Evolutionary conservation across 35 echinoderm and acorn worm species (phyloP).

Genomic region (Anneissia japonica): DNA sequence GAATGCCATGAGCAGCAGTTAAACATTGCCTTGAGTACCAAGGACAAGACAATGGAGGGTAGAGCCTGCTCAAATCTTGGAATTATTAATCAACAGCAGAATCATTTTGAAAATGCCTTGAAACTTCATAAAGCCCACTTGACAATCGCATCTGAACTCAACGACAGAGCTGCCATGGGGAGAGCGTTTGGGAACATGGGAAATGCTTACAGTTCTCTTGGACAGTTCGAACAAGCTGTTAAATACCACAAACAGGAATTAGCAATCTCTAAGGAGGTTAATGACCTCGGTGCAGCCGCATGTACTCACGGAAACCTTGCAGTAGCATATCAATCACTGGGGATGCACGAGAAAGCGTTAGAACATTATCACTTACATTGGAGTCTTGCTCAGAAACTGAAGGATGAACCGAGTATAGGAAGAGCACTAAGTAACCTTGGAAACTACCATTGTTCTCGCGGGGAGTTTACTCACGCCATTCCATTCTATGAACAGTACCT

Average conservation of each 20-base stretch:
- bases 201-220: constrained; percentile 85
- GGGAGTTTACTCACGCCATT: constrained; percentile 90
- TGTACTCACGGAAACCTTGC: constrained; percentile 95
- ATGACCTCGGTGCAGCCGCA: constrained; percentile 72
- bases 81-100: constrained; percentile 86
- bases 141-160: constrained; percentile 60
- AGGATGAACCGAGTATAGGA: constrained; percentile 78
- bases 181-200: constrained; percentile 95
- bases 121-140: constrained; percentile 97
- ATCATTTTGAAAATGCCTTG: constrained; percentile 81
- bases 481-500: constrained; percentile 86
- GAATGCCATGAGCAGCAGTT: constrained; percentile 94
- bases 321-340: constrained; percentile 88
- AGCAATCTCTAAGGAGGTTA: constrained; percentile 90
- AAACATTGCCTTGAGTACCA: constrained; percentile 85
- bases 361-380: constrained; percentile 88
- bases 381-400: constrained; percentile 71
- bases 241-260: constrained; percentile 98
- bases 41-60: constrained; percentile 84
- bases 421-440: constrained; percentile 83
- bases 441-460: constrained; percentile 82
- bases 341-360: constrained; percentile 87
- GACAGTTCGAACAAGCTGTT: constrained; percentile 86
- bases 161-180: constrained; percentile 52
- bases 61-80: constrained; percentile 95